Conservation (phyloP, 2,113 vertebrate species). For the Caranx melampygus region DNA sequence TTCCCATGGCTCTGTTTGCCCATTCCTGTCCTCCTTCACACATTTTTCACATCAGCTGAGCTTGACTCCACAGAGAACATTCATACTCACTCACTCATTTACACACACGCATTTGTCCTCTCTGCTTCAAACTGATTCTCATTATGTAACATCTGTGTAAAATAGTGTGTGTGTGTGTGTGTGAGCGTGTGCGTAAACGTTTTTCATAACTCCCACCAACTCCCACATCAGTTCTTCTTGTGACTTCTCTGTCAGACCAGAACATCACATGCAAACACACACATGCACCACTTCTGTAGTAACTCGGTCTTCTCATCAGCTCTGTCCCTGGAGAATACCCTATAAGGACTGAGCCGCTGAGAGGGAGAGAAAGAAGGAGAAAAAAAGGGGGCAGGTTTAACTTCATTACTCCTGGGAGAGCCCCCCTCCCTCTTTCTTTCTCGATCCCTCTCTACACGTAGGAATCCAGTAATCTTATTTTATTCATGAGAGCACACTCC, state of each 20-base stretch:
- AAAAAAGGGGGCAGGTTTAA: constrained; percentile 40
- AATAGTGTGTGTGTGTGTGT: neutral
- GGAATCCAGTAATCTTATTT: constrained; percentile 78
- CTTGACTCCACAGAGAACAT: constrained; percentile 33
- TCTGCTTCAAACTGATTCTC: constrained; percentile 13
- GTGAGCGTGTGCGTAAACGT: constrained; percentile 2
- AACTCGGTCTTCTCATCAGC: constrained; percentile 1
- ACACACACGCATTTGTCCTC: neutral
- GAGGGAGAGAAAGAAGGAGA: constrained; percentile 12
- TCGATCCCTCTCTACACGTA: constrained; percentile 13
- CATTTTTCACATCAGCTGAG: constrained; percentile 60
- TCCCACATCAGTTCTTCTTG: neutral
- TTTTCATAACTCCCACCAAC: constrained; percentile 4
- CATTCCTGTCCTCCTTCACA: constrained; percentile 33
- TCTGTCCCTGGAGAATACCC: constrained; percentile 59
- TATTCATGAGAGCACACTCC: constrained; percentile 76
- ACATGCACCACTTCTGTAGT: constrained; percentile 1
- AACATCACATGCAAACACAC: constrained; percentile 33
- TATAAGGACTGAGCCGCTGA: constrained; percentile 62
- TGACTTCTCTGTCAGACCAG: constrained; percentile 23
- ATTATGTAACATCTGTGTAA: constrained; percentile 38
- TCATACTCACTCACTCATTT: constrained; percentile 11
- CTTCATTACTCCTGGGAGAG: constrained; percentile 55
- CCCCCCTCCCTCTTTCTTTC: constrained; percentile 11
- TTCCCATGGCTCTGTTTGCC: constrained; percentile 60